Evolutionary conservation across 2,113 vertebrate genomes (phyloP).

Genomic region (Oryctolagus cuniculus): DNA sequence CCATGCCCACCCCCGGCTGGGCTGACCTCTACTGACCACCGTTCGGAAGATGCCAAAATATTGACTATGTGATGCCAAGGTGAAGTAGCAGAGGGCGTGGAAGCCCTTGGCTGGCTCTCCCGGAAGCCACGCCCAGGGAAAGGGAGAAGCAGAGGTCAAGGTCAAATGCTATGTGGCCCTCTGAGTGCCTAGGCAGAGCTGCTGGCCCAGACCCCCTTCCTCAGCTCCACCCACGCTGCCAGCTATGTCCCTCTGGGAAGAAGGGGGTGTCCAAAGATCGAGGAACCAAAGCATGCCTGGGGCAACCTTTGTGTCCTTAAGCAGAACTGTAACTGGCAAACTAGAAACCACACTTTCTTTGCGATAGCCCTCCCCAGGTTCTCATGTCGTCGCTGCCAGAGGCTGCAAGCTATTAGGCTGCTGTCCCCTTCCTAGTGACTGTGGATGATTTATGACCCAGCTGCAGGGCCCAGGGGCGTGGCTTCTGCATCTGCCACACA

Average conservation of each 20-base stretch:
- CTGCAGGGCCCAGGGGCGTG: neutral
- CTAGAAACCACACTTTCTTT: neutral
- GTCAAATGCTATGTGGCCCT: neutral
- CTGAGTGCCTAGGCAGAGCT: too few relatives aligned
- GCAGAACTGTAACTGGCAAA: neutral
- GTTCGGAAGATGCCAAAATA: neutral
- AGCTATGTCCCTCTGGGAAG: neutral
- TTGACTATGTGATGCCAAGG: neutral
- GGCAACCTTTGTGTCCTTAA: neutral
- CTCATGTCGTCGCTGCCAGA: conserved; percentile 13
- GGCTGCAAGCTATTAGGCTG: neutral
- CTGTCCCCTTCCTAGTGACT: neutral
- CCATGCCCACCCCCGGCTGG: neutral
- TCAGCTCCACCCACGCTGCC: too few relatives aligned
- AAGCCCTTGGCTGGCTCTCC: neutral
- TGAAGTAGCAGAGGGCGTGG: neutral
- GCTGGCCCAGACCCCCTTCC: accelerated
- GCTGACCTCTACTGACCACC: neutral
- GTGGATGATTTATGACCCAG: neutral
- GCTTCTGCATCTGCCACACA: neutral
- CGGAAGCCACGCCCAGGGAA: neutral
- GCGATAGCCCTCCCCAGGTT: neutral
- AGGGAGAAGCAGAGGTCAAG: too few relatives aligned
- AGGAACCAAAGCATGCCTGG: neutral
- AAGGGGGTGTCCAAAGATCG: neutral